phyloP scores from a whole-genome alignment of 1,140 invertebrate species.

The Ptiloglossa arizonensis region DNA sequence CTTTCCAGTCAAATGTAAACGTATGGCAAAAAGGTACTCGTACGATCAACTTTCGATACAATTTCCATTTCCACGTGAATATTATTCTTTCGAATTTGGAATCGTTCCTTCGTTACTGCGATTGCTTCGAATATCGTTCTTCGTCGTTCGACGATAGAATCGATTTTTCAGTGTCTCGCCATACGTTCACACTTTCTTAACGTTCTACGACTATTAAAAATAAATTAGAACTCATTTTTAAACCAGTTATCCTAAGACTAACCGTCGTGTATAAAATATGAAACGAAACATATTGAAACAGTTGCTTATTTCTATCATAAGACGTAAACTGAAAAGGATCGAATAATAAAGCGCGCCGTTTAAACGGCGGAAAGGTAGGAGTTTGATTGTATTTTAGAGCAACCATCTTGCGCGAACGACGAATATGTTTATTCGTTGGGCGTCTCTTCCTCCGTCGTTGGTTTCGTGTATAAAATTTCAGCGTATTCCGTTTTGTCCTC shows the following conservation, averaged over 20 bases:
- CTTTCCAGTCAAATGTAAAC: slow-evolving; percentile 10
- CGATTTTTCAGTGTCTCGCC: neutral
- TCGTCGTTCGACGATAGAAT: neutral
- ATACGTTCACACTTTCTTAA: neutral
- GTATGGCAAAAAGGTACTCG: neutral
- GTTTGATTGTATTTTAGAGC: slow-evolving; percentile 31
- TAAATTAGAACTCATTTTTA: slow-evolving; percentile 6
- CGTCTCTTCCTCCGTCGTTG: slow-evolving; percentile 63
- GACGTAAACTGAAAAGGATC: slow-evolving; percentile 23
- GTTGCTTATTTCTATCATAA: neutral
- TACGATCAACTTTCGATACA: neutral
- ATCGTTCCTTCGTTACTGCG: neutral
- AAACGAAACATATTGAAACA: neutral
- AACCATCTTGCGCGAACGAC: neutral
- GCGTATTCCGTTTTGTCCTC: slow-evolving; percentile 83
- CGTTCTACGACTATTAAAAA: neutral
- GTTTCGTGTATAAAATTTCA: slow-evolving; percentile 81
- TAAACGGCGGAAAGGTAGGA: neutral
- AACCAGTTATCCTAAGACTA: too few relatives aligned
- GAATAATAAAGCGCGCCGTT: neutral
- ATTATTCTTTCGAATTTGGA: too few relatives aligned
- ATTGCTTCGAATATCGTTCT: neutral
- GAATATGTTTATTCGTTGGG: slow-evolving; percentile 68
- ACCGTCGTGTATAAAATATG: neutral
- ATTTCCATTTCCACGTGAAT: too few relatives aligned